These are phyloP conservation scores for Tragopan temminckii DNA, from an alignment of 2,797 vertebrate species.

Conservation along the genomic window DNA sequence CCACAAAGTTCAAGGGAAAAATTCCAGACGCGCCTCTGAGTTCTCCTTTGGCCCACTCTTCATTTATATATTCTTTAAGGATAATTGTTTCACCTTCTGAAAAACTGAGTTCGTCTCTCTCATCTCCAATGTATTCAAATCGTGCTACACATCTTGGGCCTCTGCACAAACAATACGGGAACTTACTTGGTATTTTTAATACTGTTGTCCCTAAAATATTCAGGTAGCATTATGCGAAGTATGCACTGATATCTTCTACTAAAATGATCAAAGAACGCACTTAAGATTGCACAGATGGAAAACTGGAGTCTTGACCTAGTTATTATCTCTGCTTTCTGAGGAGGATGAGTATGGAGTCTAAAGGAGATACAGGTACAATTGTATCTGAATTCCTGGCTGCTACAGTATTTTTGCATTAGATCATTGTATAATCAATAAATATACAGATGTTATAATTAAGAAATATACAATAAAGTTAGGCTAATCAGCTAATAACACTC, in stretches of 20 bases:
- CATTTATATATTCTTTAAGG: constrained; percentile 88
- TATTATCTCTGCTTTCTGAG: not conserved
- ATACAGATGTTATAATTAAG: no score
- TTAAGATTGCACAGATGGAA: not conserved
- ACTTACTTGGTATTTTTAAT: not conserved
- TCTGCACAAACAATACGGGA: constrained; percentile 77
- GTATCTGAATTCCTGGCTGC: not conserved
- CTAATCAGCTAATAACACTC: no score
- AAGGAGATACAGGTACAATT: not conserved
- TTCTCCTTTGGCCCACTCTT: constrained; percentile 94
- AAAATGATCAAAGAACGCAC: not conserved
- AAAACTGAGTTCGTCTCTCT: constrained; percentile 92
- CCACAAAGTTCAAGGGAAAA: constrained; percentile 95
- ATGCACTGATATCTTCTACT: not conserved
- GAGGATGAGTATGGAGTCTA: not conserved
- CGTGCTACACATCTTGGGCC: constrained; percentile 90
- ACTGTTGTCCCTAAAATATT: not conserved
- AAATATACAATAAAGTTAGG: no score
- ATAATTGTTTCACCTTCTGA: constrained; percentile 91
- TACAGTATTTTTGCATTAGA: not conserved
- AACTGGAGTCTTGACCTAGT: not conserved
- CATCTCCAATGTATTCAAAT: constrained; percentile 94
- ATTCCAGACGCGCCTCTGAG: constrained; percentile 82
- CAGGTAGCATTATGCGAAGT: not conserved
- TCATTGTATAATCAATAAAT: no score